Percentiles rank a stretch among this genome's conserved stretches.
phyloP scores from a whole-genome alignment of 2,888 invertebrate genomes.

The Agrilus mali region DNA sequence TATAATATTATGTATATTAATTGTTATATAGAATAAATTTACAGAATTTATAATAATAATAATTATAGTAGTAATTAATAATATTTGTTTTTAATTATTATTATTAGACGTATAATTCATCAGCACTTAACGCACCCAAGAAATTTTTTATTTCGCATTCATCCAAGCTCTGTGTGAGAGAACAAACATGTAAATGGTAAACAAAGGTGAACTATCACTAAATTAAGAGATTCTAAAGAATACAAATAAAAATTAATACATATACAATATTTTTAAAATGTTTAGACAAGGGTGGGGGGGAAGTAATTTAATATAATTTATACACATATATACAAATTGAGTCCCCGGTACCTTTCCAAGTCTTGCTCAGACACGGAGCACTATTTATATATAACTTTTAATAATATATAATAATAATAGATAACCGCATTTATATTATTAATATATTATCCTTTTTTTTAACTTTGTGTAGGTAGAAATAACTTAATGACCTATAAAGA shows the following conservation, averaged over 20 bases:
- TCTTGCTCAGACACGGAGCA: conserved; percentile 14
- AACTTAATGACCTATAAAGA: conserved; percentile 35
- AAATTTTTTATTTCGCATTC: conserved; percentile 25
- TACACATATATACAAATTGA: conserved; percentile 14
- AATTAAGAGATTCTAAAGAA: too few relatives aligned
- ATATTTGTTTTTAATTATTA: conserved; percentile 20
- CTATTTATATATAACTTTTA: too few relatives aligned
- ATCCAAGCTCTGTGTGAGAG: conserved; percentile 26
- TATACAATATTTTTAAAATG: too few relatives aligned
- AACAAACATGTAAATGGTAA: conserved; percentile 4
- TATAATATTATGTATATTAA: conserved; percentile 30
- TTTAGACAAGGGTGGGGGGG: too few relatives aligned
- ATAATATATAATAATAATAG: too few relatives aligned
- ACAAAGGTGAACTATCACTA: too few relatives aligned
- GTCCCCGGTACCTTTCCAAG: conserved; percentile 7
- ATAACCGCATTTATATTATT: too few relatives aligned
- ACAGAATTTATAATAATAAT: conserved; percentile 27
- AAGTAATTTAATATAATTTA: conserved; percentile 5
- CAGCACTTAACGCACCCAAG: conserved; percentile 29
- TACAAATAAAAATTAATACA: too few relatives aligned
- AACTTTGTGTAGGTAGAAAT: too few relatives aligned
- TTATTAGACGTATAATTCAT: conserved; percentile 33
- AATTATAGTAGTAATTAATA: too few relatives aligned
- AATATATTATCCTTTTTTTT: conserved; percentile 4
- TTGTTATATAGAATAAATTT: conserved; percentile 36